These are phyloP conservation scores for Heliconius erato DNA, from an alignment of 2,888 invertebrate genomes.

Conservation along the genomic window DNA sequence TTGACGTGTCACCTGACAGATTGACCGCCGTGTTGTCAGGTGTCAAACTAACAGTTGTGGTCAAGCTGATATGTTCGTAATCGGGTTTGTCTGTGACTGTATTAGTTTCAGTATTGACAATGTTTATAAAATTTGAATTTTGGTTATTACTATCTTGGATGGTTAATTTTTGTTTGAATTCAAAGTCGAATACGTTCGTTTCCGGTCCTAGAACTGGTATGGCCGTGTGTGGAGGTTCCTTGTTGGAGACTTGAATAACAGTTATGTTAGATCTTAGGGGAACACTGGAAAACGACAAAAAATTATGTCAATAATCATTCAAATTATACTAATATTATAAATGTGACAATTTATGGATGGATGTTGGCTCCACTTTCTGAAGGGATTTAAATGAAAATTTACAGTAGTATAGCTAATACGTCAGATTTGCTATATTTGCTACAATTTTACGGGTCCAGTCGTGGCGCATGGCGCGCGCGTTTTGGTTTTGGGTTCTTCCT, in stretches of 20 bases:
- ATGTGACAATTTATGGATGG: too few species aligned
- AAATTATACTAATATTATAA: too few species aligned
- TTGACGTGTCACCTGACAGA: conserved; percentile 60
- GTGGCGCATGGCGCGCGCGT: too few species aligned
- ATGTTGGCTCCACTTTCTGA: too few species aligned
- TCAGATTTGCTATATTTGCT: too few species aligned
- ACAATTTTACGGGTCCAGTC: too few species aligned
- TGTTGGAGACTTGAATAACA: conserved; percentile 87
- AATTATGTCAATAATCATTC: too few species aligned
- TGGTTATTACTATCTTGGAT: conserved; percentile 50
- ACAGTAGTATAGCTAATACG: too few species aligned
- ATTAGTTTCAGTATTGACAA: conserved; percentile 74
- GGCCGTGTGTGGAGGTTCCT: conserved; percentile 77
- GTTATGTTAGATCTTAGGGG: conserved; percentile 81
- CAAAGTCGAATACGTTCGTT: conserved; percentile 72
- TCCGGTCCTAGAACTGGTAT: conserved; percentile 74
- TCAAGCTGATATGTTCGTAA: conserved; percentile 79
- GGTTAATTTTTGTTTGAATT: conserved; percentile 65
- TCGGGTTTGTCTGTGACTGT: conserved; percentile 71
- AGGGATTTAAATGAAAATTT: too few species aligned
- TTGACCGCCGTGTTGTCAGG: conserved; percentile 53
- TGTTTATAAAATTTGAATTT: conserved; percentile 68
- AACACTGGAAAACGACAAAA: conserved; percentile 57
- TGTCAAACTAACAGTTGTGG: conserved; percentile 71
- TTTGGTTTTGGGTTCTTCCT: too few species aligned